phyloP scores from a whole-genome alignment of 2,888 invertebrate genomes.

The Coremacera marginata region DNA sequence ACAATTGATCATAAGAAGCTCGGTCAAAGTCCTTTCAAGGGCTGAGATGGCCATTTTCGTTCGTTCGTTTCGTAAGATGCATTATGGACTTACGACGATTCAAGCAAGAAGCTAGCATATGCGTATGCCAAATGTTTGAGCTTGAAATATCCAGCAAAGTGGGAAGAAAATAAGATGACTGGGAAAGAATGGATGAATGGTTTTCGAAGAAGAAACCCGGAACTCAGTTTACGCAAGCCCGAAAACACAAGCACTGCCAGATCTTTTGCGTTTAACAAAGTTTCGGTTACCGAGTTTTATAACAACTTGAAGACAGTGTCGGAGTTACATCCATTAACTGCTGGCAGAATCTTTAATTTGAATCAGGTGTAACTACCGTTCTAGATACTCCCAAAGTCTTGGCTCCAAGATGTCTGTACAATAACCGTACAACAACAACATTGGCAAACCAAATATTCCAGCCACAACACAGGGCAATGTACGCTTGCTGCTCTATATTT shows the following conservation, averaged over 20 bases:
- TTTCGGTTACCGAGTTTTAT: slow-evolving; percentile 7
- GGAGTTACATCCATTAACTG: slow-evolving; percentile 26
- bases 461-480: no score
- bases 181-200: slow-evolving; percentile 35
- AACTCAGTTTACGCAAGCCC: slow-evolving; percentile 1
- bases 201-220: neutral
- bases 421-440: no score
- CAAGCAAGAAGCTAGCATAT: slow-evolving; percentile 34
- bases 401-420: neutral
- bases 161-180: slow-evolving; percentile 38
- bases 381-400: neutral
- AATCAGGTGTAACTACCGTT: neutral
- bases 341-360: slow-evolving; percentile 24
- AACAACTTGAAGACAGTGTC: slow-evolving; percentile 27
- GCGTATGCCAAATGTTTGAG: slow-evolving; percentile 25
- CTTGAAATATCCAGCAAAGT: slow-evolving; percentile 35
- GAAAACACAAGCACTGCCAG: slow-evolving; percentile 1
- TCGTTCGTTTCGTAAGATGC: no score
- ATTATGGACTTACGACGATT: slow-evolving; percentile 6
- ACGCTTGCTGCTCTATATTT: no score
- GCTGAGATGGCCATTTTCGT: no score
- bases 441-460: no score
- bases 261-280: slow-evolving; percentile 3
- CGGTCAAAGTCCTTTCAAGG: no score
- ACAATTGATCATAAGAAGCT: no score